Conservation (phyloP, 2,113 vertebrate genomes). For the Corapipo altera region DNA sequence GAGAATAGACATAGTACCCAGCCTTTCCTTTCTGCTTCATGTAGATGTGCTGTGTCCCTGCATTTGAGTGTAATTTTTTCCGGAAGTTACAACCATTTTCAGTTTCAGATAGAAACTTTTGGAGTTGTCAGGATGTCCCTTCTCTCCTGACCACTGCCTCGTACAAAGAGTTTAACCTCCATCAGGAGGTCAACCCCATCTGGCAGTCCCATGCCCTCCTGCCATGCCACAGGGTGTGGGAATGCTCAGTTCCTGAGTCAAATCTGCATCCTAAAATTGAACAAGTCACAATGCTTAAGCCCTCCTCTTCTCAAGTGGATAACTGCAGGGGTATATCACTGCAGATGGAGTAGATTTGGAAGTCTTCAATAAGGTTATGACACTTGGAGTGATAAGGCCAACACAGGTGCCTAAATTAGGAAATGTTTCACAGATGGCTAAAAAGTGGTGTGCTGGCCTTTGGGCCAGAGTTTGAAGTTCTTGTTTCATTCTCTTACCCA, state of each 20-base stretch:
- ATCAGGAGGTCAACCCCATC: background rate
- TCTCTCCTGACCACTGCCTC: background rate
- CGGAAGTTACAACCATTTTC: background rate
- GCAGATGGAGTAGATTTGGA: background rate
- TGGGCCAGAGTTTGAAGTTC: background rate
- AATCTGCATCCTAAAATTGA: background rate
- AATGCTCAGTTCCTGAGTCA: background rate
- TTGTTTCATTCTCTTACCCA: background rate
- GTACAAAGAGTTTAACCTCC: background rate
- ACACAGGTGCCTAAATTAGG: background rate
- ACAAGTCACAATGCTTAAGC: background rate
- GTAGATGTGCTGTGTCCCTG: background rate
- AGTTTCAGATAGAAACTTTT: background rate
- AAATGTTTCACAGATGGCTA: background rate
- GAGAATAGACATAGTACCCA: background rate
- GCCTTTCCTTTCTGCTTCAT: background rate
- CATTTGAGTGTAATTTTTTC: background rate
- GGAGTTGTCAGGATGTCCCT: background rate
- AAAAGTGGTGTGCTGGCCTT: background rate
- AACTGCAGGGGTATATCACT: background rate
- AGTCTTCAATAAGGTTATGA: background rate
- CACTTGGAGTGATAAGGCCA: background rate
- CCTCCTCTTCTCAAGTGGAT: background rate
- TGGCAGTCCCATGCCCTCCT: accelerated
- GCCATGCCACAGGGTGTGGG: background rate